Conservation (phyloP, 2,888 invertebrate species). For the Physocephala rufipes region DNA sequence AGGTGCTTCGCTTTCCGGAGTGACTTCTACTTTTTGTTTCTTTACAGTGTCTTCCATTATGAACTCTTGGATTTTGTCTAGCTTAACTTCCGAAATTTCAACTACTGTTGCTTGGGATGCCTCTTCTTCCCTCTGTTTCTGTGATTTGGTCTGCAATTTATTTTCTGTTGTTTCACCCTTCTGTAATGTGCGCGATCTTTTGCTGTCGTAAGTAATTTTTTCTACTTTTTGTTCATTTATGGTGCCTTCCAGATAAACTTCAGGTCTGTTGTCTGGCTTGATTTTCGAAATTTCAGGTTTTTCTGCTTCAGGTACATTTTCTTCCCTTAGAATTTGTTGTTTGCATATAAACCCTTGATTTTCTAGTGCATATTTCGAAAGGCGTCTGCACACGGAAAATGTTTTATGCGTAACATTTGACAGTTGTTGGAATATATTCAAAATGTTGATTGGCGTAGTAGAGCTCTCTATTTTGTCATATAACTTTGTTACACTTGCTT, state of each 20-base stretch:
- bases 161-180: conserved; percentile 30
- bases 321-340: neutral
- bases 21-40: conserved; percentile 1
- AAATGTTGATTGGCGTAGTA: conserved; percentile 38
- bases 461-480: conserved; percentile 51
- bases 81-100: conserved; percentile 37
- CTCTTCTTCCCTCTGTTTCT: neutral
- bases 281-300: neutral
- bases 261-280: conserved; percentile 6
- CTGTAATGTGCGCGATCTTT: neutral
- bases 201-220: neutral
- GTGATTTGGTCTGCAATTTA: conserved; percentile 23
- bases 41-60: conserved; percentile 31
- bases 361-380: conserved; percentile 13
- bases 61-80: conserved; percentile 45
- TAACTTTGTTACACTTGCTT: conserved; percentile 43
- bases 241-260: conserved; percentile 8
- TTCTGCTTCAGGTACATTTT: neutral
- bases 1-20: neutral
- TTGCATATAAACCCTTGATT: neutral
- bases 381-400: neutral
- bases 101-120: neutral
- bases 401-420: conserved; percentile 26
- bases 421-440: conserved; percentile 44
- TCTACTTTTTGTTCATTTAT: conserved; percentile 18